Conservation (phyloP, 1,140 invertebrate species). For the Lepeophtheirus salmonis region DNA sequence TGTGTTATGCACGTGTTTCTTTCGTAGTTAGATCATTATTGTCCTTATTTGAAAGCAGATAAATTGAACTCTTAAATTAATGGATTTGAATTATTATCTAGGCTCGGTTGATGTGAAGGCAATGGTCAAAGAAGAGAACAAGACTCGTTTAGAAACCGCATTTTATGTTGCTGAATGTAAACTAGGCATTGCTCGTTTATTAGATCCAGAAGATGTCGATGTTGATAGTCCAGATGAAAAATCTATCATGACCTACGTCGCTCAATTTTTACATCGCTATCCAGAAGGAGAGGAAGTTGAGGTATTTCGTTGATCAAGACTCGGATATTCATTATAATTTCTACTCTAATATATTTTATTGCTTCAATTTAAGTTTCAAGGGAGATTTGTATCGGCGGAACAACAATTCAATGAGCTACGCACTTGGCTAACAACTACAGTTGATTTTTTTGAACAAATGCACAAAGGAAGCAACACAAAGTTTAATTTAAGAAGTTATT, state of each 20-base stretch:
- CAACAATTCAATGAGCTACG: slow-evolving; percentile 53
- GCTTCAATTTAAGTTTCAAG: not conserved
- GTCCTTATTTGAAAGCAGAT: not conserved
- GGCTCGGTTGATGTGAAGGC: slow-evolving; percentile 31
- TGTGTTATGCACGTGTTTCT: too few species aligned
- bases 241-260: slow-evolving; percentile 98
- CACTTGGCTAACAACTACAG: slow-evolving; percentile 57
- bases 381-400: slow-evolving; percentile 30
- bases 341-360: not conserved
- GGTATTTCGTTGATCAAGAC: too few species aligned
- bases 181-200: slow-evolving; percentile 70
- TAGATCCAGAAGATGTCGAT: slow-evolving; percentile 93
- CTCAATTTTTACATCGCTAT: slow-evolving; percentile 82
- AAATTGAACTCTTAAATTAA: not conserved
- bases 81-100: slow-evolving; percentile 1
- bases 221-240: slow-evolving; percentile 91
- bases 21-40: not conserved
- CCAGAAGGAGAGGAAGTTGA: not conserved
- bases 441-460: slow-evolving; percentile 43
- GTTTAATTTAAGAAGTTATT: not conserved
- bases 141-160: slow-evolving; percentile 67
- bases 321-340: not conserved
- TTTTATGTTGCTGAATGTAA: slow-evolving; percentile 81
- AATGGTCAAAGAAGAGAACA: slow-evolving; percentile 53
- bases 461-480: slow-evolving; percentile 27